These are phyloP conservation scores for Matsumyia berberina DNA, from an alignment of 2,888 invertebrate species.

Conservation along the genomic window DNA sequence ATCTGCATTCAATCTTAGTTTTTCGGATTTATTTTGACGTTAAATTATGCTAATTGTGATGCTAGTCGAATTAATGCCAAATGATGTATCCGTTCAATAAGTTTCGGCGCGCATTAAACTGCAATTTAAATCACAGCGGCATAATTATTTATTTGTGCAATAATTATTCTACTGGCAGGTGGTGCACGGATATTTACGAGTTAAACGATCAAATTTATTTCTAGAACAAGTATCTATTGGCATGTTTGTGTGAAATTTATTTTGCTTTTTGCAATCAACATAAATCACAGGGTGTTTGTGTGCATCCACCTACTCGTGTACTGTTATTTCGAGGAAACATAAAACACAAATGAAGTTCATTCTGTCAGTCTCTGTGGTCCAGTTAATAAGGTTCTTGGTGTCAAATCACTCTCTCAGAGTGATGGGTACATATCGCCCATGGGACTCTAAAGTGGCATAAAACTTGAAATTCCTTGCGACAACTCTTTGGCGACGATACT, in stretches of 20 bases:
- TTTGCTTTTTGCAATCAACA: not conserved
- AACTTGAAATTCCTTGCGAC: not conserved
- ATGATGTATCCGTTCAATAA: slow-evolving; percentile 22
- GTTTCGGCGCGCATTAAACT: slow-evolving; percentile 9
- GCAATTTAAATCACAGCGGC: slow-evolving; percentile 28
- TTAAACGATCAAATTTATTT: slow-evolving; percentile 22
- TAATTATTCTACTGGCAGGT: slow-evolving; percentile 29
- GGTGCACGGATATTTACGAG: slow-evolving; percentile 16
- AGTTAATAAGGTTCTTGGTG: too few species aligned
- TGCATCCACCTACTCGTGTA: not conserved
- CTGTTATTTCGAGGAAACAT: not conserved
- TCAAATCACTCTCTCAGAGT: not conserved
- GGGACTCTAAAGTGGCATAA: not conserved
- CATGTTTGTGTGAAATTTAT: slow-evolving; percentile 30
- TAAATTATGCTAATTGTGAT: slow-evolving; percentile 45
- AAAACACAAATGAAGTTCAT: not conserved
- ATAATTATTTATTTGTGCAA: slow-evolving; percentile 34
- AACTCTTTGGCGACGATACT: not conserved
- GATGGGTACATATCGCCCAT: not conserved
- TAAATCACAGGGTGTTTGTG: slow-evolving; percentile 18
- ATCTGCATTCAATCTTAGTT: slow-evolving; percentile 38
- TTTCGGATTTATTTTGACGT: slow-evolving; percentile 26
- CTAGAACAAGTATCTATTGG: slow-evolving; percentile 28
- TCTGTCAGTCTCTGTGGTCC: not conserved
- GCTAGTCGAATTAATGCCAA: slow-evolving; percentile 13